Percentiles rank a stretch among this genome's conserved stretches.
Evolutionary conservation across 2,888 invertebrate species (phyloP).

Genomic region (Brachyptera risi): DNA sequence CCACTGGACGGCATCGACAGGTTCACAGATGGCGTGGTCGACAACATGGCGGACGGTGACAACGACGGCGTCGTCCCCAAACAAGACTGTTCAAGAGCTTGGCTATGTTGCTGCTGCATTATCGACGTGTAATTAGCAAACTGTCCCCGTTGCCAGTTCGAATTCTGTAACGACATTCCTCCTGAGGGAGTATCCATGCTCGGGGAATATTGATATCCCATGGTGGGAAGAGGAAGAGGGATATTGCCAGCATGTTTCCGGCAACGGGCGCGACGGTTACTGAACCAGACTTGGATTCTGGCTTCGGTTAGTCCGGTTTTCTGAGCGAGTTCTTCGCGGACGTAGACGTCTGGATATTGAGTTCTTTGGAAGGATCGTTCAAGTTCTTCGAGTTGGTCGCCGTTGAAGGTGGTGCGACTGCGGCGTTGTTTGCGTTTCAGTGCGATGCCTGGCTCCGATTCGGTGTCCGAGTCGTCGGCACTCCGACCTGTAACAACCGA

Average conservation of each 20-base stretch:
- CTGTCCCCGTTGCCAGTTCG: not conserved
- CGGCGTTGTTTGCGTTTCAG: constrained; percentile 51
- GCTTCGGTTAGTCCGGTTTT: constrained; percentile 53
- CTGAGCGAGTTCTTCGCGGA: constrained; percentile 51
- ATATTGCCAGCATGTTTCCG: constrained; percentile 47
- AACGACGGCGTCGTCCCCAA: not conserved
- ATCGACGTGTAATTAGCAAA: not conserved
- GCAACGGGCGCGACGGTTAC: constrained; percentile 54
- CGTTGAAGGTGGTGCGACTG: constrained; percentile 54
- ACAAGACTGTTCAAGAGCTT: not conserved
- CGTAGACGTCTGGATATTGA: constrained; percentile 53
- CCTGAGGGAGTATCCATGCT: not conserved
- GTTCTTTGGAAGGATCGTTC: constrained; percentile 53
- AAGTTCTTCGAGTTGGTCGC: constrained; percentile 51
- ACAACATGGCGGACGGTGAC: not conserved
- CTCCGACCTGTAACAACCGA: constrained; percentile 32
- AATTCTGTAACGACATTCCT: not conserved
- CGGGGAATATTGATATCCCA: constrained; percentile 6
- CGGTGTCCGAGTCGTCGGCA: constrained; percentile 45
- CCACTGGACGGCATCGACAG: not conserved
- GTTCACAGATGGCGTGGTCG: not conserved
- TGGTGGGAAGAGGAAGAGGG: constrained; percentile 1
- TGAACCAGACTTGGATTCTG: constrained; percentile 59
- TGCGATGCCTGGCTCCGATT: constrained; percentile 50
- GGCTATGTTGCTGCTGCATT: not conserved